These are phyloP conservation scores for Copidosoma aretas DNA, from an alignment of 2,888 invertebrate species.

Conservation along the genomic window DNA sequence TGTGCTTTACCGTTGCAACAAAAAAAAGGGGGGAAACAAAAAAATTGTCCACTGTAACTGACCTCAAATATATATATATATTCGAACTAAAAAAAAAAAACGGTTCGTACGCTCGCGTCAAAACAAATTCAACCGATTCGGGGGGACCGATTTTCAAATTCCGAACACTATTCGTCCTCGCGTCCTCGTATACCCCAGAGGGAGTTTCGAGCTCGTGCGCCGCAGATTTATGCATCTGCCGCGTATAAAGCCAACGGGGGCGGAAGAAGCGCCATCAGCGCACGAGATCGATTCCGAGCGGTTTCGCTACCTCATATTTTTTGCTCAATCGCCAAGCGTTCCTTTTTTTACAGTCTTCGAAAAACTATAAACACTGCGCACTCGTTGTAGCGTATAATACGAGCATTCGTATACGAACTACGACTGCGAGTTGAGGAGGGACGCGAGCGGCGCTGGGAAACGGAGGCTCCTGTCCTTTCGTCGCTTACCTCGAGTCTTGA, in stretches of 20 bases:
- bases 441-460: slow-evolving; percentile 32
- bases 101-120: no score
- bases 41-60: no score
- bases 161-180: no score
- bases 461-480: slow-evolving; percentile 38
- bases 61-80: no score
- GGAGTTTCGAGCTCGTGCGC: no score
- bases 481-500: slow-evolving; percentile 13
- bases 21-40: no score
- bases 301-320: slow-evolving; percentile 24
- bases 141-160: not conserved
- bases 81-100: no score
- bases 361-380: not conserved
- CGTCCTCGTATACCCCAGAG: no score
- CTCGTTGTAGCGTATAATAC: slow-evolving; percentile 58
- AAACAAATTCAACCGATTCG: not conserved
- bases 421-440: not conserved
- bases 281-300: slow-evolving; percentile 51
- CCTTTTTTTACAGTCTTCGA: no score
- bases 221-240: no score
- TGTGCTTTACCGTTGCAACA: not conserved
- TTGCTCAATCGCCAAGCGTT: not conserved
- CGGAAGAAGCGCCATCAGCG: slow-evolving; percentile 33
- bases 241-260: slow-evolving; percentile 12
- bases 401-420: slow-evolving; percentile 58